Evolutionary conservation across 1,140 invertebrate species (phyloP).

Genomic region (Protaetia brevitarsis): DNA sequence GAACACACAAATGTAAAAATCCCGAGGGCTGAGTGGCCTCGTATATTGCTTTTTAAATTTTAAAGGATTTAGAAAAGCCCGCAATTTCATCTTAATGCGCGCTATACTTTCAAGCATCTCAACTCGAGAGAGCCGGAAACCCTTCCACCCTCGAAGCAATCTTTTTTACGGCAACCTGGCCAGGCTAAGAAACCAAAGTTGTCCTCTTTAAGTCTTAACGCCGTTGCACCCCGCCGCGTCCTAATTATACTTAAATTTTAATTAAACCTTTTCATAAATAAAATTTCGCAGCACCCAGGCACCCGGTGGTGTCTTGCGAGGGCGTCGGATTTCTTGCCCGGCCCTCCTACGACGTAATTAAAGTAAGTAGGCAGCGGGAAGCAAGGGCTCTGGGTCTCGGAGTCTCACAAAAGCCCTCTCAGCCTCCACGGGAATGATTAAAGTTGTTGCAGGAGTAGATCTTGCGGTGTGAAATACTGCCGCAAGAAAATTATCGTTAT

Average conservation of each 20-base stretch:
- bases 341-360: not conserved
- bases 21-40: no score
- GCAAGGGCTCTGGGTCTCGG: not conserved
- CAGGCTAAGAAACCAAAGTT: no score
- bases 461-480: not conserved
- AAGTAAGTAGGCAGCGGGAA: not conserved
- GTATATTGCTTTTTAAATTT: no score
- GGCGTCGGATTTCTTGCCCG: not conserved
- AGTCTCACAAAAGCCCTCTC: not conserved
- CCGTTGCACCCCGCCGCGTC: not conserved
- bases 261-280: conserved; percentile 15
- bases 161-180: no score
- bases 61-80: no score
- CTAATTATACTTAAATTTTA: conserved; percentile 1
- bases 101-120: no score
- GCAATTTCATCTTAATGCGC: no score
- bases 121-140: no score
- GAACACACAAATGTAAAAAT: no score
- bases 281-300: not conserved
- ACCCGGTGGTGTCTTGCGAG: not conserved
- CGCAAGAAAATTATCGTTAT: not conserved
- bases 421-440: conserved; percentile 2
- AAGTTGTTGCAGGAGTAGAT: conserved; percentile 10
- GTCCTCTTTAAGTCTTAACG: no score
- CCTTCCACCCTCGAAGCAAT: no score